These are phyloP conservation scores for Junonia oenone DNA, from an alignment of 2,888 invertebrate species.

Conservation along the genomic window DNA sequence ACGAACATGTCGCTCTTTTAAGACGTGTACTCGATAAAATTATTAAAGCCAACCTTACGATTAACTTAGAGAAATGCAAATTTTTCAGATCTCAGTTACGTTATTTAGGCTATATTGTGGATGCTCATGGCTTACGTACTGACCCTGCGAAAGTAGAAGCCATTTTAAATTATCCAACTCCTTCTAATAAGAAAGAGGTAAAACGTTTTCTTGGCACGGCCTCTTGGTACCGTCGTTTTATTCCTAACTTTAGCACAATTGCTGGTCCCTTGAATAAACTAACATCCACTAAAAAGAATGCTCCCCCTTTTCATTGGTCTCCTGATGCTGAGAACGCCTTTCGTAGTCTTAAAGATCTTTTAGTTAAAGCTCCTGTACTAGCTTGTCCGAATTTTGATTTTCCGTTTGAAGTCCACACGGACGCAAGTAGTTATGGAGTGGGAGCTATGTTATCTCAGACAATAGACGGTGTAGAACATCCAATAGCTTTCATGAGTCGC, in stretches of 20 bases:
- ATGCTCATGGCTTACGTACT: conserved; percentile 26
- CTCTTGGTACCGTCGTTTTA: conserved; percentile 33
- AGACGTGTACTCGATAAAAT: too few relatives aligned
- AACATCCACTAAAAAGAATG: too few relatives aligned
- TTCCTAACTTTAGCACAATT: conserved; percentile 22
- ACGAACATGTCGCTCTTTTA: too few relatives aligned
- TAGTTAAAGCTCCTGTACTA: too few relatives aligned
- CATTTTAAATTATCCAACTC: conserved; percentile 20
- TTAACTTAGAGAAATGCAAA: neutral
- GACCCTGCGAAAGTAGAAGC: conserved; percentile 31
- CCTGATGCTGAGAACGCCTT: too few relatives aligned
- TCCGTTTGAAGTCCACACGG: too few relatives aligned
- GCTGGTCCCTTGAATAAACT: conserved; percentile 31
- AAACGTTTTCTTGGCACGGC: conserved; percentile 32
- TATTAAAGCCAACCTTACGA: too few relatives aligned
- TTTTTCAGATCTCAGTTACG: neutral
- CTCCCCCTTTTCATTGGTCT: too few relatives aligned
- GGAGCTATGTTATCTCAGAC: conserved; percentile 31
- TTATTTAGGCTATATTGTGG: neutral
- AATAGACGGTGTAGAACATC: conserved; percentile 28
- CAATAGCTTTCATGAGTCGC: conserved; percentile 27
- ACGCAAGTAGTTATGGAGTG: conserved; percentile 28
- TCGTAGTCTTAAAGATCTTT: too few relatives aligned
- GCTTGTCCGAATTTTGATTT: too few relatives aligned
- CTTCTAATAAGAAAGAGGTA: conserved; percentile 30